Evolutionary conservation across 2,113 vertebrate genomes (phyloP).

Genomic region (Prunella fulvescens): DNA sequence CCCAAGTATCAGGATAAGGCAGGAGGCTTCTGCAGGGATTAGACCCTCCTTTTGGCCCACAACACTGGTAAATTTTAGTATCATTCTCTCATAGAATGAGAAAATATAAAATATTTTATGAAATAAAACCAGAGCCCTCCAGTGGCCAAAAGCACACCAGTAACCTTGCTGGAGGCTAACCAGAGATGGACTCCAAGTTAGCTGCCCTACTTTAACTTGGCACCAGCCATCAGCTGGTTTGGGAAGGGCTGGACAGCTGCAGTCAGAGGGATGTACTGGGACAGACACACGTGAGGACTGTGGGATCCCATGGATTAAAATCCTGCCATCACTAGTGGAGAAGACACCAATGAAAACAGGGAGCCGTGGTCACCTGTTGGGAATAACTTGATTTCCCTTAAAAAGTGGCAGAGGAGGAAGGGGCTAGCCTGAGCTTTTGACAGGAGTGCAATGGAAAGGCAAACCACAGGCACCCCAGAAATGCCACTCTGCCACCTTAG

Average conservation of each 20-base stretch:
- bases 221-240: neutral
- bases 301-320: neutral
- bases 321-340: neutral
- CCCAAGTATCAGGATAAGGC: neutral
- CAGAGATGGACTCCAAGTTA: neutral
- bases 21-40: neutral
- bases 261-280: neutral
- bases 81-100: neutral
- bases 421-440: neutral
- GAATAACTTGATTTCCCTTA: neutral
- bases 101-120: neutral
- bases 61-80: neutral
- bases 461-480: neutral
- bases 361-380: neutral
- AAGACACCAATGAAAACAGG: neutral
- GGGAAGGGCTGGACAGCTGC: neutral
- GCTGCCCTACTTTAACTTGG: neutral
- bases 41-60: neutral
- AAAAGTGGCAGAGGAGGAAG: neutral
- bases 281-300: accelerated
- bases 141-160: neutral
- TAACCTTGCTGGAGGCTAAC: neutral
- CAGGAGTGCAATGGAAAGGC: neutral
- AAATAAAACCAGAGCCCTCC: neutral
- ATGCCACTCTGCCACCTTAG: neutral